Conservation (phyloP, 2,888 invertebrate species). For the Subacronicta megacephala region DNA sequence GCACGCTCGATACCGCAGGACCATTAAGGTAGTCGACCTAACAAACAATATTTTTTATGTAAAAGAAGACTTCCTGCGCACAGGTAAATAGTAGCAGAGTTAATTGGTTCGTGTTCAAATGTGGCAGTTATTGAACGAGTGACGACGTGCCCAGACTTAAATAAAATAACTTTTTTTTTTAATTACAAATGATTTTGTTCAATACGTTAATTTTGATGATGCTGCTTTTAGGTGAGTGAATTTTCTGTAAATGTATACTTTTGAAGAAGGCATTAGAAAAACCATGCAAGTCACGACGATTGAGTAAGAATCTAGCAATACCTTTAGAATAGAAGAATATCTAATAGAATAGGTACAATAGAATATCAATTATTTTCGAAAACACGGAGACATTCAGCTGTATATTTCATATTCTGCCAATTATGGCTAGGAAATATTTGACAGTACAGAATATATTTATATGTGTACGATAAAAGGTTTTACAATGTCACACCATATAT, state of each 20-base stretch:
- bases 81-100: conserved; percentile 42
- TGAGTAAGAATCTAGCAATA: too few species aligned
- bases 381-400: too few species aligned
- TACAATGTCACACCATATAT: too few species aligned
- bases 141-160: conserved; percentile 36
- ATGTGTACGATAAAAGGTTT: too few species aligned
- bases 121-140: conserved; percentile 26
- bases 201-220: conserved; percentile 24
- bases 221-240: conserved; percentile 38
- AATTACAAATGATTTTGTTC: conserved; percentile 26
- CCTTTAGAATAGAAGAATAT: too few species aligned
- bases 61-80: conserved; percentile 20
- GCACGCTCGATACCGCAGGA: too few species aligned
- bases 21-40: conserved; percentile 4
- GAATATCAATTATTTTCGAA: too few species aligned
- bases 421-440: too few species aligned
- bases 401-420: too few species aligned
- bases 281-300: not conserved
- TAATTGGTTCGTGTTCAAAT: conserved; percentile 42
- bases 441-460: too few species aligned
- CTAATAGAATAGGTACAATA: too few species aligned
- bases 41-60: conserved; percentile 20
- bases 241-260: not conserved
- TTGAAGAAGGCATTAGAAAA: not conserved
- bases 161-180: not conserved